Base-by-base conservation (phyloP, 2,797 vertebrate genomes). In the Catharus ustulatus region DNA sequence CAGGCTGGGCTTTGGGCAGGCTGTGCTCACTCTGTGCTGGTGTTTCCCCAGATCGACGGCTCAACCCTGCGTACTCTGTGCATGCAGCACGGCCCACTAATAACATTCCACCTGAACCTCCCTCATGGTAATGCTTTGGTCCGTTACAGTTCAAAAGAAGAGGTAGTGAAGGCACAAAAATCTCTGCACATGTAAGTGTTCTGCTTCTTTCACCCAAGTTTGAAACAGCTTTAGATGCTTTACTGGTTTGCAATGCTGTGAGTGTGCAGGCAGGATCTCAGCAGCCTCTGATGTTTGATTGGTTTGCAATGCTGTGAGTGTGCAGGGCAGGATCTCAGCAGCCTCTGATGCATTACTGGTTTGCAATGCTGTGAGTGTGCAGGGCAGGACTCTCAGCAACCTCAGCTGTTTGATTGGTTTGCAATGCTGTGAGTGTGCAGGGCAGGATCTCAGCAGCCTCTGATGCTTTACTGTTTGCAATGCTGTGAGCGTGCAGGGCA, bases 21-120 rank as follows among this genome's bases (percentile, higher is more conserved):
- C 77, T 17, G 7, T 12, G 29, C 92, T 89, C 48, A 93, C 5
- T 0, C 13, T 7, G n/a, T 32, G 55, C n/a, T 0, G 20, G 1
- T 3, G 23, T 69, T 67, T 80, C 30, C 16, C 12, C 81, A 99
- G 98, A 99, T 99, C 3, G 98, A 99, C 27, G 98, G 98, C 97
- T 99, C 98, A 64, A 99, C 98, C 95, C 98, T 99, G 98, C 98
- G 98, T 49, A 99, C 98, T n/a, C 97, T 99, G 98, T 99, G 98
- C 98, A 99, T 99, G 98, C 98, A 99, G 98, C 98, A 99, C 49
- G 98, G 98, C 80, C 98, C 98, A 15, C 98, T 99, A 91, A 98
- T 98, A 91, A 99, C 98, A 98, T 99, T 99, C 98, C 98, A 99
- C 97, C 98, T 99, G 96, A 99, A 98, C 98, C 98, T 99, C 97